A percentile compares a stretch with the other conserved stretches of the same genome.
Evolutionary conservation across 2,888 invertebrate species (phyloP).

Genomic region (Nomada flava): DNA sequence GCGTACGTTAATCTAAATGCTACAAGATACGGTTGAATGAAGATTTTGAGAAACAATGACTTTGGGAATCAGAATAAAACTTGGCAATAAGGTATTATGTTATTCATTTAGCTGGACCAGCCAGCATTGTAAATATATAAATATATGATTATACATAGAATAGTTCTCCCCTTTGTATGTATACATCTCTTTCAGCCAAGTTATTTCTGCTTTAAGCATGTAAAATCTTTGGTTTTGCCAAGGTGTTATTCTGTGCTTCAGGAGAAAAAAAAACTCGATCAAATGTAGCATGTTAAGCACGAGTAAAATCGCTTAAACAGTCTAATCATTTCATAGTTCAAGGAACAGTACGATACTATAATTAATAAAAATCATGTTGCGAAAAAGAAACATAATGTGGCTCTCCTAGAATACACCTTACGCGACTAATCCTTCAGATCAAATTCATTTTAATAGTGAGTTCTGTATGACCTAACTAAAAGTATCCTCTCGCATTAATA

Average conservation of each 20-base stretch:
- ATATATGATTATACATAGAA: slow-evolving; percentile 72
- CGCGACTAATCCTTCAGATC: slow-evolving; percentile 47
- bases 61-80: slow-evolving; percentile 68
- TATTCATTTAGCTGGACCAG: slow-evolving; percentile 76
- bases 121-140: slow-evolving; percentile 75
- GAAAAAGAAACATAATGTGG: slow-evolving; percentile 40
- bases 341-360: slow-evolving; percentile 68
- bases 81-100: slow-evolving; percentile 70
- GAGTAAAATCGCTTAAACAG: slow-evolving; percentile 56
- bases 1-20: slow-evolving; percentile 64
- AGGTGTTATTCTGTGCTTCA: slow-evolving; percentile 65
- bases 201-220: slow-evolving; percentile 62
- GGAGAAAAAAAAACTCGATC: slow-evolving; percentile 45
- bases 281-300: slow-evolving; percentile 52
- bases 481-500: slow-evolving; percentile 39
- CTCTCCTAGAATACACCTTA: slow-evolving; percentile 22
- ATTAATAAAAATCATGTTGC: slow-evolving; percentile 38
- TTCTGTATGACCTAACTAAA: slow-evolving; percentile 69
- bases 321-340: slow-evolving; percentile 72
- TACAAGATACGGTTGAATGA: slow-evolving; percentile 59
- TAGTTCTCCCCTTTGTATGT: slow-evolving; percentile 68
- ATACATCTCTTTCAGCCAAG: slow-evolving; percentile 68
- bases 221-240: slow-evolving; percentile 77
- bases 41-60: slow-evolving; percentile 63
- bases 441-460: slow-evolving; percentile 63